A percentile compares a stretch with the other conserved stretches of the same genome.
These are phyloP conservation scores for Tridacna crocea DNA, from an alignment of 2,888 invertebrate species.

Conservation along the genomic window DNA sequence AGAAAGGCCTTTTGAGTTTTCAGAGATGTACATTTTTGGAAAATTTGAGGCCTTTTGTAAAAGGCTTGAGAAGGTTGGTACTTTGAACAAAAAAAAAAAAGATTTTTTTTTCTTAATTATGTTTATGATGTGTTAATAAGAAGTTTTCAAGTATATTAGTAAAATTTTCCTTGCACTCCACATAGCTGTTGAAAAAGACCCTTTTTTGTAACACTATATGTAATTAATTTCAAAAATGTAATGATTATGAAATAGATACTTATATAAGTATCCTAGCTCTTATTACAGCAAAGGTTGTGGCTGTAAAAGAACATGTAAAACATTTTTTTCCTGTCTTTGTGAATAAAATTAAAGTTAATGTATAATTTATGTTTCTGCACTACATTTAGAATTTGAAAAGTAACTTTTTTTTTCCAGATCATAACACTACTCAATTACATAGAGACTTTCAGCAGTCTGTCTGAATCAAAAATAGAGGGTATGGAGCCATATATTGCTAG, in stretches of 20 bases:
- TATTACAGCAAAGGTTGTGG: too few species aligned
- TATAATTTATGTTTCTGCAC: too few species aligned
- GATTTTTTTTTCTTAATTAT: background rate
- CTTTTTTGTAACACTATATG: too few species aligned
- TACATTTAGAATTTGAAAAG: too few species aligned
- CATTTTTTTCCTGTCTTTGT: too few species aligned
- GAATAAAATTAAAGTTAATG: too few species aligned
- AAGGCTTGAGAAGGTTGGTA: conserved; percentile 79
- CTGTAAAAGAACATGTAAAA: too few species aligned
- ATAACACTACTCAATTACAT: conserved; percentile 90
- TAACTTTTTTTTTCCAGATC: conserved; percentile 86
- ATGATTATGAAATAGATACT: too few species aligned
- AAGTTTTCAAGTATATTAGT: background rate
- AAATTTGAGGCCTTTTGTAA: conserved; percentile 83
- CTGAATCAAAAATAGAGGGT: conserved; percentile 91
- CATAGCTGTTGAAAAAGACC: too few species aligned
- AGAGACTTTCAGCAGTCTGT: conserved; percentile 90
- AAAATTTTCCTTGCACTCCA: too few species aligned
- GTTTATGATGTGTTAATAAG: background rate
- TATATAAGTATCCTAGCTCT: too few species aligned
- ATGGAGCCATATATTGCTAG: conserved; percentile 90
- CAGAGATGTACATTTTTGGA: conserved; percentile 84
- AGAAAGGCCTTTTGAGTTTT: conserved; percentile 82
- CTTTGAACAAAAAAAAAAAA: background rate
- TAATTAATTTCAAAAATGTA: too few species aligned